phyloP scores from a whole-genome alignment of 23 tunicate species.

The Ascidia mentula region DNA sequence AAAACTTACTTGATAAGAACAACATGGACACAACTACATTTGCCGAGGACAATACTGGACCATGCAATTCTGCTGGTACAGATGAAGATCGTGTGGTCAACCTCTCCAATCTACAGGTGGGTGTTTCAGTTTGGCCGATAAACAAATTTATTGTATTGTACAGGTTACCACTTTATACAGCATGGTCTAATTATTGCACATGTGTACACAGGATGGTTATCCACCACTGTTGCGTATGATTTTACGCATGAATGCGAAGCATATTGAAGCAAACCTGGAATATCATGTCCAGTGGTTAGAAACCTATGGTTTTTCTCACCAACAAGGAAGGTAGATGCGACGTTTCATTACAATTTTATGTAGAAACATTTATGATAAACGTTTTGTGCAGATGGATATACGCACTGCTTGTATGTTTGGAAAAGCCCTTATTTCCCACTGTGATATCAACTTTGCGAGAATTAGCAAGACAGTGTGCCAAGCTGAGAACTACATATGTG shows the following conservation, averaged over 20 bases:
- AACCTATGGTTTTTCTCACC: constrained; percentile 63
- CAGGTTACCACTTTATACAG: too few species aligned
- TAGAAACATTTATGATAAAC: not conserved
- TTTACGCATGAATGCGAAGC: constrained; percentile 72
- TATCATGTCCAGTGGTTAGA: constrained; percentile 74
- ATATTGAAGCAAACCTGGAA: constrained; percentile 66
- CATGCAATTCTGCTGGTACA: not conserved
- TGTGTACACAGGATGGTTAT: constrained; percentile 34
- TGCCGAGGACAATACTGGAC: too few species aligned
- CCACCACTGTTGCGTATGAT: constrained; percentile 80
- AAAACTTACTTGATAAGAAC: too few species aligned
- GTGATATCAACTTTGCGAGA: constrained; percentile 68
- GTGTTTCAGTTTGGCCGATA: not conserved
- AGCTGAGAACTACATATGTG: constrained; percentile 18
- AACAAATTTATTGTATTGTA: not conserved
- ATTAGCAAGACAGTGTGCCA: constrained; percentile 57
- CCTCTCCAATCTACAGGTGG: not conserved
- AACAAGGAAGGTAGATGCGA: constrained; percentile 71
- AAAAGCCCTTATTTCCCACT: constrained; percentile 70
- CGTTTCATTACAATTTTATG: not conserved
- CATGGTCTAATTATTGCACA: too few species aligned
- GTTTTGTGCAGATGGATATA: constrained; percentile 73
- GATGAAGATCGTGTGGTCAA: not conserved
- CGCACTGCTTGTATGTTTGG: constrained; percentile 59
- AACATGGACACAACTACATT: not conserved